Percentiles rank a stretch among this genome's conserved stretches.
Conservation (phyloP, 2,113 vertebrate species). For the Grammomys dolichurus region DNA sequence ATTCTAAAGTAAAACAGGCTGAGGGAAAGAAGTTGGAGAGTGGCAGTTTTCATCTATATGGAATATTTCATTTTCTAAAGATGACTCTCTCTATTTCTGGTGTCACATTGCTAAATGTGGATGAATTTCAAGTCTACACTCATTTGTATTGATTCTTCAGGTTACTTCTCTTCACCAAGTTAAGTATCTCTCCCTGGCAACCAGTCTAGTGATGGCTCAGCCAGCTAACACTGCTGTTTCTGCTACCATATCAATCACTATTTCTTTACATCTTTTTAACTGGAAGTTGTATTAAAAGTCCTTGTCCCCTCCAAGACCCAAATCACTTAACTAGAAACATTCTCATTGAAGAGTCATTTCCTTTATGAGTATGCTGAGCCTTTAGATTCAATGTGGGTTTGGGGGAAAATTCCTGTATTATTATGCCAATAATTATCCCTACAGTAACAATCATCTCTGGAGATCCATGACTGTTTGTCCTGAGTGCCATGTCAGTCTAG, state of each 20-base stretch:
- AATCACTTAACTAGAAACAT: no score
- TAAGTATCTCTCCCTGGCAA: neutral
- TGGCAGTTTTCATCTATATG: neutral
- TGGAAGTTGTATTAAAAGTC: neutral
- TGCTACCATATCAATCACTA: neutral
- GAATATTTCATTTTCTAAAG: neutral
- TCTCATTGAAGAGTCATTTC: neutral
- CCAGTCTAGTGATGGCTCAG: neutral
- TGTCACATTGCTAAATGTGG: neutral
- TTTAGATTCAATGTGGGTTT: neutral
- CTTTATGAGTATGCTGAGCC: neutral
- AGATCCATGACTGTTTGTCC: neutral
- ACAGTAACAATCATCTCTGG: neutral
- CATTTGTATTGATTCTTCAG: neutral
- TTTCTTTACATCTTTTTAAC: no score
- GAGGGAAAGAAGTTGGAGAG: no score
- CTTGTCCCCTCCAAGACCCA: neutral
- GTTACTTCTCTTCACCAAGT: neutral
- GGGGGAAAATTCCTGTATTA: no score
- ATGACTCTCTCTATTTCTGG: no score
- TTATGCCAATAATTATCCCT: no score
- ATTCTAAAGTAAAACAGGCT: no score
- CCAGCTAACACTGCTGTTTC: neutral
- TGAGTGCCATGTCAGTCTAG: neutral
- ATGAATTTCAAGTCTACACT: neutral